Evolutionary conservation across 2,888 invertebrate species (phyloP).

Genomic region (Hipparchia sbordonii): DNA sequence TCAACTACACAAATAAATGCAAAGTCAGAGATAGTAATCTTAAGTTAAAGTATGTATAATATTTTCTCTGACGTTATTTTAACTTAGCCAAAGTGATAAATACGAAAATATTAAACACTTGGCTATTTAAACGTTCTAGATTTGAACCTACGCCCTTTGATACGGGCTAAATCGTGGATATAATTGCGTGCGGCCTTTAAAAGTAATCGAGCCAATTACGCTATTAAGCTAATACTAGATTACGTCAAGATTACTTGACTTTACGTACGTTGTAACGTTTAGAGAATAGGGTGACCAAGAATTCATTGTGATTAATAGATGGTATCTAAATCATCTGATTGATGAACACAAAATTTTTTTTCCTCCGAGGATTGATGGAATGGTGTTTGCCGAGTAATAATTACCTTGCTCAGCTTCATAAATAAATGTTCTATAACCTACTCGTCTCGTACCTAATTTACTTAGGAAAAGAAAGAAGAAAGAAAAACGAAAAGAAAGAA

Average conservation of each 20-base stretch:
- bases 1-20: too few species aligned
- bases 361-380: too few species aligned
- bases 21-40: too few species aligned
- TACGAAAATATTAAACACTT: slow-evolving; percentile 7
- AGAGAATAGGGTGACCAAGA: slow-evolving; percentile 14
- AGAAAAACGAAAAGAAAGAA: too few species aligned
- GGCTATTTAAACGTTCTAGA: not conserved
- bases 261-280: slow-evolving; percentile 17
- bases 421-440: too few species aligned
- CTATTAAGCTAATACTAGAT: slow-evolving; percentile 33
- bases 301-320: not conserved
- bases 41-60: too few species aligned
- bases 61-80: not conserved
- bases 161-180: slow-evolving; percentile 26
- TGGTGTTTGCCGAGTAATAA: too few species aligned
- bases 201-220: slow-evolving; percentile 29
- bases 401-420: too few species aligned
- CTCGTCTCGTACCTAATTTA: too few species aligned
- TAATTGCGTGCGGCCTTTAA: slow-evolving; percentile 34
- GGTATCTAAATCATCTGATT: not conserved
- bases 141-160: slow-evolving; percentile 30
- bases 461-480: too few species aligned
- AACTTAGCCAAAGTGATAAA: slow-evolving; percentile 1
- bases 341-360: too few species aligned
- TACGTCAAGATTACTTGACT: slow-evolving; percentile 28